These are phyloP conservation scores for Parapsyche elsis DNA, from an alignment of 1,140 invertebrate genomes.

Conservation along the genomic window DNA sequence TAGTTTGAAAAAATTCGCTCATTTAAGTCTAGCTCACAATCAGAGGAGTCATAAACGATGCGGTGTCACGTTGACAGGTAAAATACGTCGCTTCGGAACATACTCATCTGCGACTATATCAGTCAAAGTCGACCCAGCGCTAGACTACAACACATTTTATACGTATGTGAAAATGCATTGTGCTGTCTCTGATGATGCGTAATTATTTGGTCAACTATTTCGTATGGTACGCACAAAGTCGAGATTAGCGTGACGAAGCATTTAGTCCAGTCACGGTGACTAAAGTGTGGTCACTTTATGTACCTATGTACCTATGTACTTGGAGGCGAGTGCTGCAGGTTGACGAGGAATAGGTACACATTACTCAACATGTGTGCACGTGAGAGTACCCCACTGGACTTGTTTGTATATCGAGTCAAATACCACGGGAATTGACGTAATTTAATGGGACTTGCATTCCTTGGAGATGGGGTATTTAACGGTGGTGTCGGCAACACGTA, in stretches of 20 bases:
- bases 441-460: slow-evolving; percentile 34
- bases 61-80: slow-evolving; percentile 1
- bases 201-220: slow-evolving; percentile 10
- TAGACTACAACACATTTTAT: background rate
- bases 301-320: no score
- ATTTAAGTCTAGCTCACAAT: no score
- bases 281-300: background rate
- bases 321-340: no score
- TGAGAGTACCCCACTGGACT: slow-evolving; percentile 3
- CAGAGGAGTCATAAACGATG: no score
- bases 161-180: background rate
- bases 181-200: background rate
- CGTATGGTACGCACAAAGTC: background rate
- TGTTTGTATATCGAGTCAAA: background rate
- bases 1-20: no score
- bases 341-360: no score
- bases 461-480: background rate
- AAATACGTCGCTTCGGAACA: background rate
- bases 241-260: background rate
- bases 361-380: no score
- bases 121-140: background rate
- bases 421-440: slow-evolving; percentile 6
- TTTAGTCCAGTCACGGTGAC: no score
- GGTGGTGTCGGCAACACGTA: background rate
- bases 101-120: background rate